Evolutionary conservation across 2,113 vertebrate genomes (phyloP).

Genomic region (Herpetotheres cachinnans): DNA sequence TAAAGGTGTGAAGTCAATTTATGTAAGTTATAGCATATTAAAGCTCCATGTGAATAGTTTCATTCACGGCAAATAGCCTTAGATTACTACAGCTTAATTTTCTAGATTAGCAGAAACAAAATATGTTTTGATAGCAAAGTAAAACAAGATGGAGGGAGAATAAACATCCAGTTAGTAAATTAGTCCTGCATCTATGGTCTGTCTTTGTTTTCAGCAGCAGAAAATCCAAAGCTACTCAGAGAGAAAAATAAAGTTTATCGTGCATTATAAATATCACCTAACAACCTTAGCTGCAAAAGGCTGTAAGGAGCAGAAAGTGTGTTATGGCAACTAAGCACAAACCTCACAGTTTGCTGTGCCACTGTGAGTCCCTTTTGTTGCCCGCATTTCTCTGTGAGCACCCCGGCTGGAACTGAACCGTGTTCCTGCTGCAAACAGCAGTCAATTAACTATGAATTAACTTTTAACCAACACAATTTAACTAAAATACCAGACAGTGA

Average conservation of each 20-base stretch:
- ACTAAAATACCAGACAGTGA: not conserved
- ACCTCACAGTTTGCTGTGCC: not conserved
- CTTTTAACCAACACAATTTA: not conserved
- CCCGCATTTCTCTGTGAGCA: rapidly evolving
- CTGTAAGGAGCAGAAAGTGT: not conserved
- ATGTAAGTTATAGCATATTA: slow-evolving; percentile 31
- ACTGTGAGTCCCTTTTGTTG: not conserved
- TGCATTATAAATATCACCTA: not conserved
- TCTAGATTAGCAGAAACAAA: slow-evolving; percentile 55
- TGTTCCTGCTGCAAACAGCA: not conserved
- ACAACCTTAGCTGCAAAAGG: not conserved
- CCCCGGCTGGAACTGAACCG: rapidly evolving
- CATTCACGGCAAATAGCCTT: slow-evolving; percentile 39
- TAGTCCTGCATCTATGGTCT: not conserved
- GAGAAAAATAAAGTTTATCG: not conserved
- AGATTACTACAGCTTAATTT: slow-evolving; percentile 29
- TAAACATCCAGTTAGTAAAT: not conserved
- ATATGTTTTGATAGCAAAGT: slow-evolving; percentile 47
- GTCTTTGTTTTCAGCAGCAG: not conserved
- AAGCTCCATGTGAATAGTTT: slow-evolving; percentile 25
- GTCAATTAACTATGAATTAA: not conserved
- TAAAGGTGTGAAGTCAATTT: slow-evolving; percentile 60
- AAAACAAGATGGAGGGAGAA: slow-evolving; percentile 37
- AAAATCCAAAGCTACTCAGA: not conserved
- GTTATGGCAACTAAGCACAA: not conserved